phyloP scores from a whole-genome alignment of 2,797 vertebrate genomes.

The Ataeniobius toweri region DNA sequence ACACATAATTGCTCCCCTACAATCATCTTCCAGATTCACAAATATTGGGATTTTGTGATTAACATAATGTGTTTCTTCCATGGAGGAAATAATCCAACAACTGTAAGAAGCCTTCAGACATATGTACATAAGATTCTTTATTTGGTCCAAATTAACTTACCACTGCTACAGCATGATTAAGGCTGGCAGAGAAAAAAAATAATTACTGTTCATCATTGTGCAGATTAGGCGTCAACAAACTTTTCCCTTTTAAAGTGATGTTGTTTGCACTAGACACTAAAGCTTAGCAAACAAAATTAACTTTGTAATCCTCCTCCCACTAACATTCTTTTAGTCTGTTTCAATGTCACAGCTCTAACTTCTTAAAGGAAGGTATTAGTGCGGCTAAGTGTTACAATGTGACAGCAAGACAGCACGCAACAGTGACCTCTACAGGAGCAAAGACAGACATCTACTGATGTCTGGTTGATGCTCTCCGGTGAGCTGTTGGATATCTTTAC shows the following conservation, averaged over 20 bases:
- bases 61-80: conserved; percentile 93
- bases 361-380: conserved; percentile 30
- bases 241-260: conserved; percentile 53
- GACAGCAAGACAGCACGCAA: conserved; percentile 70
- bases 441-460: conserved; percentile 40
- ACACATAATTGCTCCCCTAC: conserved; percentile 91
- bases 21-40: conserved; percentile 92
- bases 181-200: conserved; percentile 57
- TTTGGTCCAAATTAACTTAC: conserved; percentile 74
- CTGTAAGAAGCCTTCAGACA: conserved; percentile 78
- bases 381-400: conserved; percentile 31
- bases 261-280: conserved; percentile 56
- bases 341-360: conserved; percentile 70
- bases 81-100: conserved; percentile 88
- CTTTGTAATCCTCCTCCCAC: conserved; percentile 63
- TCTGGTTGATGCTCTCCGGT: conserved; percentile 1
- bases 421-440: conserved; percentile 85
- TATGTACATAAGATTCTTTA: conserved; percentile 77
- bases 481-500: conserved; percentile 1
- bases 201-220: conserved; percentile 61
- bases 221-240: conserved; percentile 70
- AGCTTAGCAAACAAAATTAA: conserved; percentile 61
- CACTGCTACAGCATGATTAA: conserved; percentile 69
- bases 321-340: conserved; percentile 42
- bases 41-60: conserved; percentile 97